These are phyloP conservation scores for Chalcosyrphus nemorum DNA, from an alignment of 2,888 invertebrate species.

Conservation along the genomic window DNA sequence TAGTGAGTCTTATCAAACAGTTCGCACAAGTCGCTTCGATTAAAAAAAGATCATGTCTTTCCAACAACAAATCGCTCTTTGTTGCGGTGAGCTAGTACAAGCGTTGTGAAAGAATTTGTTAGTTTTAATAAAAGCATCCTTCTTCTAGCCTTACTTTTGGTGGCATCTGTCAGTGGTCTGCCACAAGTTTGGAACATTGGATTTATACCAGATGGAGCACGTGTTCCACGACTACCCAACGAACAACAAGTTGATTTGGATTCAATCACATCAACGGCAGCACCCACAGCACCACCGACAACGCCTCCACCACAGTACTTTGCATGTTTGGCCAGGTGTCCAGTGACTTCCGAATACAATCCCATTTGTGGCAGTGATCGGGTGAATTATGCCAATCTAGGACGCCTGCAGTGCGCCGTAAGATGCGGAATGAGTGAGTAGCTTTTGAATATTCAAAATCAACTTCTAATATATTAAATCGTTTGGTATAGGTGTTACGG, in stretches of 20 bases:
- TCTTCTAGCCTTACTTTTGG: constrained; percentile 4
- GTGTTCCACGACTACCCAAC: neutral
- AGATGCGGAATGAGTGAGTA: constrained; percentile 79
- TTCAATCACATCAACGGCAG: constrained; percentile 31
- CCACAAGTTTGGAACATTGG: constrained; percentile 64
- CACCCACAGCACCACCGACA: constrained; percentile 61
- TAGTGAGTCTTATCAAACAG: constrained; percentile 32
- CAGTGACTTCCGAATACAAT: constrained; percentile 79
- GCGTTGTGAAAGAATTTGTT: neutral
- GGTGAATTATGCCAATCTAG: constrained; percentile 78
- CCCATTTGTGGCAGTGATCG: constrained; percentile 80
- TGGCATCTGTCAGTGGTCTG: constrained; percentile 20
- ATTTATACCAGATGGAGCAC: constrained; percentile 16
- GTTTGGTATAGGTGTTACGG: constrained; percentile 46
- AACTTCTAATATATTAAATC: neutral
- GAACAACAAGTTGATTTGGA: neutral
- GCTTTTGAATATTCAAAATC: neutral
- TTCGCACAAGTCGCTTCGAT: constrained; percentile 32
- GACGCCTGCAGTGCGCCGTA: constrained; percentile 77
- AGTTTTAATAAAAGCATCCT: neutral
- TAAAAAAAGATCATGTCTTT: constrained; percentile 11
- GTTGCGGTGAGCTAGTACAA: constrained; percentile 24
- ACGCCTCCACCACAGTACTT: constrained; percentile 77
- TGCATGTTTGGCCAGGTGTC: constrained; percentile 75
- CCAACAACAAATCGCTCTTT: constrained; percentile 25